Base-by-base conservation (phyloP, 2,113 vertebrate genomes). In the Nycticryphes semicollaris region DNA sequence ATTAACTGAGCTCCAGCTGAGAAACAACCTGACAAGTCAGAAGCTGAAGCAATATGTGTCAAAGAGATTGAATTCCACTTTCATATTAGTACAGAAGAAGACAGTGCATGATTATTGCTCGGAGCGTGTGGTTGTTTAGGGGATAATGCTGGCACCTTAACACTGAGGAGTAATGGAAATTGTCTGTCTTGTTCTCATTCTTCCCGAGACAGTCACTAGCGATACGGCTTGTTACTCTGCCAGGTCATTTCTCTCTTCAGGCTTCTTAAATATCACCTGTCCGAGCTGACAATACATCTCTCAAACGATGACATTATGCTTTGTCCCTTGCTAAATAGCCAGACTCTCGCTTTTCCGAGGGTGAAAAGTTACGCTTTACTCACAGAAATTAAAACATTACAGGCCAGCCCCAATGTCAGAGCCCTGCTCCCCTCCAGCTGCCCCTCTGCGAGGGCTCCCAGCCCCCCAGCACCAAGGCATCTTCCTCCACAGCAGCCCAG, bases 1-100 rank as follows among this genome's bases (percentile, higher is more conserved):
- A 96, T 96, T 94, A 97, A 86, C 62, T 39, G 67, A 88, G 67
- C 75, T 75, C 86, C 88, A 96, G 80, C 84, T 93, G 90, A 37
- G 78, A 97, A 95, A 96, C 93, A 96, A 92, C 67, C 68, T 96
- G 75, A 96, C 93, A 96, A 96, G 96, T 63, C 76, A 96, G 91
- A 94, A 96, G 80, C 93, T 94, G 95, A 95, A 94, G 82, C 85
- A 94, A 57, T 94, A 94, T 89, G 95, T 97, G 95, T 97, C 97
- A 97, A 95, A 97, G 97, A 96, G 97, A 98, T 93, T 97, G 96
- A 98, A 96, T 73, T 96, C 89, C 84, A 87, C 89, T 97, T 98
- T 97, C 93, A 94, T 90, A 96, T 96, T 96, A 93, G 81, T 90
- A 97, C 73, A 91, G 95, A 96, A 97, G 93, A 96, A 50, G 94